phyloP scores from a whole-genome alignment of 2,113 vertebrate species.

The Hemichromis elongatus region DNA sequence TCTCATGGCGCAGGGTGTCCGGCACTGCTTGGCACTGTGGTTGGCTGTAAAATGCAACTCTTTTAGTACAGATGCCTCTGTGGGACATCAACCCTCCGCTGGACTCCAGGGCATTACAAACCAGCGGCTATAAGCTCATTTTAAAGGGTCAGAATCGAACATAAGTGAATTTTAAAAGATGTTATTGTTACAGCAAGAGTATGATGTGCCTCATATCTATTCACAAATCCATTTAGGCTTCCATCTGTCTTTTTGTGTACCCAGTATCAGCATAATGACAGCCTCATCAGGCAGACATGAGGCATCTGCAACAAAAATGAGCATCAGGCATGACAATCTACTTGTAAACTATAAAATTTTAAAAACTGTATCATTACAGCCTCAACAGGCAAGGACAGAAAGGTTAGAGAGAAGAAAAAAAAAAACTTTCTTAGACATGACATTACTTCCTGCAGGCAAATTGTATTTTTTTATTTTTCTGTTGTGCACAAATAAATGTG shows the following conservation, averaged over 20 bases:
- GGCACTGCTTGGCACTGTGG: slow-evolving; percentile 96
- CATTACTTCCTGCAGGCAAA: neutral
- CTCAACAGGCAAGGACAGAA: neutral
- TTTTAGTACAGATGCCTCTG: neutral
- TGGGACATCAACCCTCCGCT: neutral
- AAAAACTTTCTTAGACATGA: neutral
- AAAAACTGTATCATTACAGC: neutral
- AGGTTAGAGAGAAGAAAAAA: neutral
- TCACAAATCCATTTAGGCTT: neutral
- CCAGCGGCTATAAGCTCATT: neutral
- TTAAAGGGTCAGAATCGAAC: neutral
- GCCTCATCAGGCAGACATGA: neutral
- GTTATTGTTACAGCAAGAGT: neutral
- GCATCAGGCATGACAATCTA: neutral
- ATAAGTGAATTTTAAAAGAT: neutral
- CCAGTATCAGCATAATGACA: neutral
- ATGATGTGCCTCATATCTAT: neutral
- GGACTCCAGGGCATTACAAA: neutral
- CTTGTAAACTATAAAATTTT: neutral
- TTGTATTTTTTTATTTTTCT: neutral
- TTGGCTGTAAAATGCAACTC: slow-evolving; percentile 75
- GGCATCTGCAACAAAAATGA: neutral
- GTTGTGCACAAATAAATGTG: neutral
- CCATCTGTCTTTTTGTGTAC: neutral
- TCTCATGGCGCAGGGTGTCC: slow-evolving; percentile 86